Conservation (phyloP, 2,888 invertebrate species). For the Netelia fuscicornis region DNA sequence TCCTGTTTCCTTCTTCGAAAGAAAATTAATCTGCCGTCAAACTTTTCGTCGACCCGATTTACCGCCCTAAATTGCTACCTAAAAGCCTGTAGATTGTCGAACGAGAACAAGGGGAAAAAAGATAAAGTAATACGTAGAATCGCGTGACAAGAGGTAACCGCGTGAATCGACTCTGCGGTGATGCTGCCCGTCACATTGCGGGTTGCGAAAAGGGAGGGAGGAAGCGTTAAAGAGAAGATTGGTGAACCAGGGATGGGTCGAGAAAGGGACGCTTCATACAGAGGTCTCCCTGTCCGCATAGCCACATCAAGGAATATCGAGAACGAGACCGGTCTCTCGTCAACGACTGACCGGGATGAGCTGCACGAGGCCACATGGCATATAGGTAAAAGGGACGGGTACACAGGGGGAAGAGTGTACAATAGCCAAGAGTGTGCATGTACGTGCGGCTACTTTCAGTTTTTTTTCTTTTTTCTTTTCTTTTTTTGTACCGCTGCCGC, state of each 20-base stretch:
- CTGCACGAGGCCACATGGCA: conserved; percentile 68
- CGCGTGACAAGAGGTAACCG: conserved; percentile 47
- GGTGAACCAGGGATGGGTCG: not conserved
- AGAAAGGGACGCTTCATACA: not conserved
- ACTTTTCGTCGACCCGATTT: not conserved
- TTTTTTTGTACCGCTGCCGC: conserved; percentile 28
- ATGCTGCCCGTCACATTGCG: conserved; percentile 30
- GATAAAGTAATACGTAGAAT: conserved; percentile 5
- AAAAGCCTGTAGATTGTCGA: conserved; percentile 1
- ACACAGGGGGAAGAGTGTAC: conserved; percentile 60
- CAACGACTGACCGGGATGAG: conserved; percentile 65
- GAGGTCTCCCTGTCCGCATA: conserved; percentile 29
- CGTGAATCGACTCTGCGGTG: conserved; percentile 40
- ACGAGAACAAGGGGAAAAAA: not conserved
- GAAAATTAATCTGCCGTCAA: not conserved
- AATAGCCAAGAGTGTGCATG: conserved; percentile 71
- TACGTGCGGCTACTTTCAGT: conserved; percentile 30
- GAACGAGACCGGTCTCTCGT: conserved; percentile 44
- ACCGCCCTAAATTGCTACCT: not conserved
- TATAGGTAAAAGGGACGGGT: conserved; percentile 37
- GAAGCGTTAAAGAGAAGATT: conserved; percentile 19
- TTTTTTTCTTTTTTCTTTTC: not conserved
- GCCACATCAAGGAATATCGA: conserved; percentile 55
- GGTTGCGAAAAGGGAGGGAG: conserved; percentile 26
- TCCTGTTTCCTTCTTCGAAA: not conserved